Evolutionary conservation across 2,113 vertebrate genomes (phyloP).

Genomic region (Nycticryphes semicollaris): DNA sequence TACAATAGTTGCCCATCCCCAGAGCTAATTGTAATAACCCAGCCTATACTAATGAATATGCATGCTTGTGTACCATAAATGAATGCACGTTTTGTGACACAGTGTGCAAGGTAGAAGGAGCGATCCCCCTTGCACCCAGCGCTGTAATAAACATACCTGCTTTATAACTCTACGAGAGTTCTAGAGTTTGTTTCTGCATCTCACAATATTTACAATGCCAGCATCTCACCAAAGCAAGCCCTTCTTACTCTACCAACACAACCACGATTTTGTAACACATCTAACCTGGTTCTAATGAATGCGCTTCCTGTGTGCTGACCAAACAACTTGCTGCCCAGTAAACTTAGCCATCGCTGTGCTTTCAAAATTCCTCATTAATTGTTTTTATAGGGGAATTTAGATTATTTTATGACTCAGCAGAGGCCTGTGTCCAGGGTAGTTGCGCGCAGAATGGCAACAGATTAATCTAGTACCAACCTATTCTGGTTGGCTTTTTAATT

Average conservation of each 20-base stretch:
- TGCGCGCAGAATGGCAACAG: neutral
- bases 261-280: neutral
- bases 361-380: neutral
- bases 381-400: neutral
- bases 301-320: neutral
- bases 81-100: too few species aligned
- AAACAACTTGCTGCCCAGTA: neutral
- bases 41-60: too few species aligned
- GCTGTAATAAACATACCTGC: too few species aligned
- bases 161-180: too few species aligned
- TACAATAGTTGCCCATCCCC: too few species aligned
- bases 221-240: neutral
- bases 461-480: neutral
- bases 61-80: too few species aligned
- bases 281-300: neutral
- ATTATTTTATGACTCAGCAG: neutral
- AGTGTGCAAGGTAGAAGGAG: too few species aligned
- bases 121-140: too few species aligned
- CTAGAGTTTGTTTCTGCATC: too few species aligned
- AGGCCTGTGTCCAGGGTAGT: neutral
- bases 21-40: too few species aligned
- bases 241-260: neutral
- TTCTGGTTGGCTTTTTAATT: constrained; percentile 3
- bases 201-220: neutral
- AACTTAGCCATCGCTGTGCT: neutral